Conservation (phyloP, 2,113 vertebrate species). For the Rhodinocichla rosea region DNA sequence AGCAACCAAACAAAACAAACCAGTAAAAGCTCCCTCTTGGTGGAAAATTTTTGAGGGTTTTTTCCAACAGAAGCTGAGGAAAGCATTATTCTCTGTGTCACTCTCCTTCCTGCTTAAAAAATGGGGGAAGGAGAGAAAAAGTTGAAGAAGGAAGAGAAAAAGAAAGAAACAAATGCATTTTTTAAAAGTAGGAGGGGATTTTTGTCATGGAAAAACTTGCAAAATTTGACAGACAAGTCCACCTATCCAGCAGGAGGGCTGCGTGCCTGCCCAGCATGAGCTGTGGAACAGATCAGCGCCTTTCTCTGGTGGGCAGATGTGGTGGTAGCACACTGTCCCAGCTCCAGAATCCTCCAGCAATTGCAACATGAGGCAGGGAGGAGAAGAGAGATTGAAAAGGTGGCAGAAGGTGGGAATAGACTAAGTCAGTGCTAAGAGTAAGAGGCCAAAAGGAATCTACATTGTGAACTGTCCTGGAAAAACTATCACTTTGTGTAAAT, state of each 20-base stretch:
- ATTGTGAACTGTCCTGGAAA: background rate
- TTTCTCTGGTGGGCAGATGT: background rate
- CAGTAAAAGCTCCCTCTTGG: background rate
- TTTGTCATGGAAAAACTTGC: background rate
- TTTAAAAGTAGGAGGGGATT: background rate
- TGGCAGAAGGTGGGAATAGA: background rate
- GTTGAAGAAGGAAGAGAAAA: background rate
- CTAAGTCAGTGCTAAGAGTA: background rate
- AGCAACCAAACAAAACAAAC: background rate
- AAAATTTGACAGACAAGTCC: background rate
- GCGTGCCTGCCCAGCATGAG: fast-evolving
- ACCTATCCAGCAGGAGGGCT: background rate
- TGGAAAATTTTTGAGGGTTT: conserved; percentile 2
- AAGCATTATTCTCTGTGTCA: conserved; percentile 34
- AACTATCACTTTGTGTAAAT: background rate
- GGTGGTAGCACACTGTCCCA: background rate
- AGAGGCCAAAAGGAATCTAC: background rate
- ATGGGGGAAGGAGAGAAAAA: background rate
- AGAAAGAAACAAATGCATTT: background rate
- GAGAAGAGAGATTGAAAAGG: background rate
- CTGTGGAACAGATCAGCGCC: background rate
- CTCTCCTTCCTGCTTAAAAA: conserved; percentile 16
- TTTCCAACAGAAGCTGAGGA: conserved; percentile 28
- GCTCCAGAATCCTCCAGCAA: background rate
- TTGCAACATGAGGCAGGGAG: background rate